Evolutionary conservation across 1,140 invertebrate species (phyloP).

Genomic region (Rhagoletis pomonella): DNA sequence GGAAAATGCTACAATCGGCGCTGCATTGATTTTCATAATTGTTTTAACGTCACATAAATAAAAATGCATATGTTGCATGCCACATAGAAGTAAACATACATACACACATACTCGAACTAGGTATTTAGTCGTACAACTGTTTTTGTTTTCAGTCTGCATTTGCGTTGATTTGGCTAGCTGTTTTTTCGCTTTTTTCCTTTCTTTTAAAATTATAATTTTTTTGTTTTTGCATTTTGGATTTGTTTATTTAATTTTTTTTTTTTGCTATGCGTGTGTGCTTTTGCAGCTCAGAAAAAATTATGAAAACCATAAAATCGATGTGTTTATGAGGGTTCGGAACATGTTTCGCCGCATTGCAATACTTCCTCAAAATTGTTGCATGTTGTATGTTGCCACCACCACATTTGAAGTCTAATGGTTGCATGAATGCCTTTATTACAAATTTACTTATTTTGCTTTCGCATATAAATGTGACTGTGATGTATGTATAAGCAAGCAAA

Average conservation of each 20-base stretch:
- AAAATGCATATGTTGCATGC: slow-evolving; percentile 9
- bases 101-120: neutral
- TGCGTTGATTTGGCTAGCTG: neutral
- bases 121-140: too few species aligned
- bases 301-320: slow-evolving; percentile 43
- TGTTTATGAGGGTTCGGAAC: slow-evolving; percentile 39
- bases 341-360: slow-evolving; percentile 22
- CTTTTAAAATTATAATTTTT: neutral
- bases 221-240: neutral
- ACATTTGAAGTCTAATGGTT: slow-evolving; percentile 8
- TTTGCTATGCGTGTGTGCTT: neutral
- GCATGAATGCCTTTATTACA: slow-evolving; percentile 11
- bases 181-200: neutral
- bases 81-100: neutral
- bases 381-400: slow-evolving; percentile 40
- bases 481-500: neutral
- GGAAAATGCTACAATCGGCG: slow-evolving; percentile 11
- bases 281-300: slow-evolving; percentile 16
- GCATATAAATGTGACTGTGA: slow-evolving; percentile 1
- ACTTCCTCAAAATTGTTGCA: slow-evolving; percentile 48
- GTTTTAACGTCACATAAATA: slow-evolving; percentile 50
- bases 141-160: neutral
- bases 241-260: slow-evolving; percentile 1
- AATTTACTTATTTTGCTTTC: slow-evolving; percentile 38
- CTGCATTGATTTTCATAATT: slow-evolving; percentile 47